phyloP scores from a whole-genome alignment of 2,888 invertebrate species.

The Rhaphigaster nebulosa region DNA sequence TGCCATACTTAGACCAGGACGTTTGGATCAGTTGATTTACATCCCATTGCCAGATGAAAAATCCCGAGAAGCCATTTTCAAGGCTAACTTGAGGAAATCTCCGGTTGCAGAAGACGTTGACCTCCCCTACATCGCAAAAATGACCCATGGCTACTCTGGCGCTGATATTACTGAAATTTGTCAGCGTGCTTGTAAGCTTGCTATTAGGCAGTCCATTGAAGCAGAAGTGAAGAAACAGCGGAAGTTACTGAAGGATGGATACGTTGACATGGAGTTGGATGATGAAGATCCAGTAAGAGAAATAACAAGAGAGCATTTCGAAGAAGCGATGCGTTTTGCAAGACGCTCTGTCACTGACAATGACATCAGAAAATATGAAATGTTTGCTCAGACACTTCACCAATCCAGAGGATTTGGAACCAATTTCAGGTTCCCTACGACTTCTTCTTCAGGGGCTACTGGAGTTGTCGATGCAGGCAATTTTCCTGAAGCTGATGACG shows the following conservation, averaged over 20 bases:
- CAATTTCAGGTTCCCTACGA: conserved; percentile 81
- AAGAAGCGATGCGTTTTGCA: conserved; percentile 63
- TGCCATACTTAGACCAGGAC: conserved; percentile 97
- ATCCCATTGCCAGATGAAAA: conserved; percentile 99
- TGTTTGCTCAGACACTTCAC: conserved; percentile 99
- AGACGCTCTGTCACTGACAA: conserved; percentile 81
- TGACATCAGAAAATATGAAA: conserved; percentile 99
- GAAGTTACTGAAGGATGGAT: conserved; percentile 34
- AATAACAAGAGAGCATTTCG: conserved; percentile 62
- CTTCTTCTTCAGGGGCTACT: conserved; percentile 74
- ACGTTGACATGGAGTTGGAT: conserved; percentile 59
- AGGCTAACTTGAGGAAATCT: conserved; percentile 95
- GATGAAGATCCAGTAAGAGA: conserved; percentile 62
- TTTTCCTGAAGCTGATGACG: conserved; percentile 87
- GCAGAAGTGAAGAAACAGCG: conserved; percentile 58
- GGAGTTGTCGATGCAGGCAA: conserved; percentile 70
- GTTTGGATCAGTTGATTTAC: conserved; percentile 99
- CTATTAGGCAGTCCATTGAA: conserved; percentile 74
- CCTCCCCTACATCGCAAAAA: conserved; percentile 77
- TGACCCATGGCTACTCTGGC: conserved; percentile 74
- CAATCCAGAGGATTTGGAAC: conserved; percentile 98
- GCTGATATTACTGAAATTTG: conserved; percentile 77
- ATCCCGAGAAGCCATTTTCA: conserved; percentile 95
- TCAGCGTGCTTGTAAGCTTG: conserved; percentile 75
- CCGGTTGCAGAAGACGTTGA: conserved; percentile 95